These are phyloP conservation scores for Ptilonorhynchus violaceus DNA, from an alignment of 2,113 vertebrate species.

Conservation along the genomic window DNA sequence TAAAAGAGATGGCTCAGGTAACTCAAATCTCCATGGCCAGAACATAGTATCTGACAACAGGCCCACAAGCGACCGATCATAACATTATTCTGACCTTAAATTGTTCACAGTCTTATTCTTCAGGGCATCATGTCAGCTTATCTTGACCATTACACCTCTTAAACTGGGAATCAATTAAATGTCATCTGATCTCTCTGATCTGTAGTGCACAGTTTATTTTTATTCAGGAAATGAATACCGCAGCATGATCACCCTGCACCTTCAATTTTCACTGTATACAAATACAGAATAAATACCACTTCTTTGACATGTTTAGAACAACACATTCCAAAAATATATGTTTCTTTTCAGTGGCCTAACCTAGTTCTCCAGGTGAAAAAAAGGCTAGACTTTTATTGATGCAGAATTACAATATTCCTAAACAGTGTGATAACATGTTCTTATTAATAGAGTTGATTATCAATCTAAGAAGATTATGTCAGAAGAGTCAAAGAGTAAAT, in stretches of 20 bases:
- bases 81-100: background rate
- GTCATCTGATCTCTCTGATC: background rate
- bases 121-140: background rate
- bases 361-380: background rate
- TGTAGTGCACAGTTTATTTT: background rate
- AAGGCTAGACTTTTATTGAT: background rate
- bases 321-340: background rate
- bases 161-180: background rate
- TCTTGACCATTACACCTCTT: background rate
- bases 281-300: background rate
- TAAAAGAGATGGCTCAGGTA: background rate
- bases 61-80: accelerated
- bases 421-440: background rate
- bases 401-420: background rate
- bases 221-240: background rate
- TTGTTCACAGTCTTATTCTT: background rate
- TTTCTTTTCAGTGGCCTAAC: background rate
- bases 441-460: background rate
- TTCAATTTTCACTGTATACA: background rate
- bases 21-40: background rate
- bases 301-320: background rate
- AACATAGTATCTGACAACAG: background rate
- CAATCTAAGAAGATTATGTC: background rate
- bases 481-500: background rate
- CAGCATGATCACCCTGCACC: background rate